These are phyloP conservation scores for Ganaspis sp. DNA, from an alignment of 1,140 invertebrate species.

Conservation along the genomic window DNA sequence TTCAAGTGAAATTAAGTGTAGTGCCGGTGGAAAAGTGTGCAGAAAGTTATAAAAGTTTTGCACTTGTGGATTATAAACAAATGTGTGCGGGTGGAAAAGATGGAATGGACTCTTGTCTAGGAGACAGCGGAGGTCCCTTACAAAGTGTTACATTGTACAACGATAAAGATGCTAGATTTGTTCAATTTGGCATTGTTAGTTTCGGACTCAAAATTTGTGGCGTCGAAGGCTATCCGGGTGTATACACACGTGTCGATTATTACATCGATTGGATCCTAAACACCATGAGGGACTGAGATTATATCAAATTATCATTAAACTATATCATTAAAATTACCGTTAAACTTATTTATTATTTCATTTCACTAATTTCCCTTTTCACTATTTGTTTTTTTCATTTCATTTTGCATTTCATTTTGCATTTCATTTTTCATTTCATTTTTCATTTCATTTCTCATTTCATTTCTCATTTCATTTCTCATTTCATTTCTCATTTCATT, in stretches of 20 bases:
- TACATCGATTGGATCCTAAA: constrained; percentile 82
- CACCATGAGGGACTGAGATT: constrained; percentile 71
- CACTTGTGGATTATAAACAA: constrained; percentile 73
- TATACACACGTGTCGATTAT: constrained; percentile 79
- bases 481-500: too few relatives aligned
- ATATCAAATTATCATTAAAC: neutral
- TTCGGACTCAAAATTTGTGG: constrained; percentile 76
- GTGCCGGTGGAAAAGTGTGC: constrained; percentile 73
- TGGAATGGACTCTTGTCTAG: constrained; percentile 71
- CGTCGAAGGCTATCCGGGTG: constrained; percentile 77
- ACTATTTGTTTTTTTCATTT: too few relatives aligned
- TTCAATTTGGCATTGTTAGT: constrained; percentile 77
- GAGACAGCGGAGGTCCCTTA: constrained; percentile 78
- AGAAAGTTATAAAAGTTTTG: constrained; percentile 66
- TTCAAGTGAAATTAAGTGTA: constrained; percentile 75
- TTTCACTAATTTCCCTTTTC: too few relatives aligned
- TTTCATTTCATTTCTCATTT: too few relatives aligned
- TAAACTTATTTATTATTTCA: too few relatives aligned
- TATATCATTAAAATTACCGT: too few relatives aligned
- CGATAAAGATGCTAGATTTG: constrained; percentile 58
- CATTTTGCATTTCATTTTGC: too few relatives aligned
- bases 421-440: too few relatives aligned
- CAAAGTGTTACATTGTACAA: constrained; percentile 60
- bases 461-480: too few relatives aligned
- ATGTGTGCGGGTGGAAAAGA: constrained; percentile 79